Evolutionary conservation across 2,888 invertebrate genomes (phyloP), one percentile per base, ranked within the genome.

Genomic region (Hipparchia sbordonii): DNA sequence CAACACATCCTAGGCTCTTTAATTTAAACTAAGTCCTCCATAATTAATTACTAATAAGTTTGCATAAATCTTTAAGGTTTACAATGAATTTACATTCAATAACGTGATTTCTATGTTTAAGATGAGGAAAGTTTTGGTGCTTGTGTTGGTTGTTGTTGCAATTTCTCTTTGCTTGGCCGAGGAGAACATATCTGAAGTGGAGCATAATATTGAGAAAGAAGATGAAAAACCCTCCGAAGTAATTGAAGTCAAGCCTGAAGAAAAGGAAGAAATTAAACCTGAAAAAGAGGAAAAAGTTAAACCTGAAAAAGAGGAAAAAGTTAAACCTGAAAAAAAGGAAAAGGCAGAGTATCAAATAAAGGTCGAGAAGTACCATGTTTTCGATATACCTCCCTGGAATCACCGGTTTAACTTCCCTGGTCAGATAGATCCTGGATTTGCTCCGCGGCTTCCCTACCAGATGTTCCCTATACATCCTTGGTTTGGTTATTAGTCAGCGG

Each of bases 381-480:
- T 9, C 8, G 13, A 9, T 9, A 33, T 1, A 13, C 57, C 46
- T 13, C 13, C 48, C 13, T 67, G 13, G 45, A 10, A 67, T 23
- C 10, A 56, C n/a, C n/a, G 56, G 13, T n/a, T 8, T 8, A 2
- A 56, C 6, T 12, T 23, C 10, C 23, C 51, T n/a, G 13, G 10
- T 48, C 68, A 60, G 59, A 48, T 68, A 59, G 68, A 68, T 48
- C 68, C 68, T 48, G 51, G 48, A 33, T 68, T 68, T n/a, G 68
- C 59, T 3, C 59, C 48, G 8, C 59, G 48, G 1, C 12, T 9
- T 6, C 59, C 23, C 9, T 68, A 33, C 12, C 12, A 45, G 3
- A 68, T 60, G 12, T 65, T 12, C 10, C 65, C 23, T 0, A 51
- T 65, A 2, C 7, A 23, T 13, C 57, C 13, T 57, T 23, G 57